Base-by-base conservation (phyloP, 2,888 invertebrate species). In the Panorpa germanica region DNA sequence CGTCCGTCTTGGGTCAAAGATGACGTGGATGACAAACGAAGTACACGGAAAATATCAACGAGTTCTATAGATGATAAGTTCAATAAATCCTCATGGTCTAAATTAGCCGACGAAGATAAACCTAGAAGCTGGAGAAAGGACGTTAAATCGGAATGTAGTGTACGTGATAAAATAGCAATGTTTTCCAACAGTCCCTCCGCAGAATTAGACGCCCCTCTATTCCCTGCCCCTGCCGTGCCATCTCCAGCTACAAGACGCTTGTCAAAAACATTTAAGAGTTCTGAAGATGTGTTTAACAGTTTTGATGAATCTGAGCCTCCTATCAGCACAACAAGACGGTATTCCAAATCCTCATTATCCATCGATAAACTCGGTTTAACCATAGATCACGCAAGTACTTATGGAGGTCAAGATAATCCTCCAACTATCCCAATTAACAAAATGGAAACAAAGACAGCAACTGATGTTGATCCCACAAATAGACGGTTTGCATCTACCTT, bases 81-180 rank as follows among this genome's bases (percentile, higher is more conserved):
- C n/a, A n/a, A n/a, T n/a, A n/a, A n/a, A n/a, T n/a, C n/a, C n/a
- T n/a, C n/a, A n/a, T n/a, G n/a, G n/a, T n/a, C n/a, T n/a, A n/a
- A n/a, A n/a, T n/a, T n/a, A n/a, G n/a, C n/a, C n/a, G n/a, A n/a
- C n/a, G n/a, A n/a, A n/a, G n/a, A n/a, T n/a, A n/a, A n/a, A n/a
- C n/a, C n/a, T n/a, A n/a, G n/a, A n/a, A n/a, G 54, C 33, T 54
- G 74, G 61, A 60, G 68, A 34, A 74, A 76, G 51, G 77, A 80
- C 53, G 76, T 78, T 40, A 70, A 73, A 45, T 78, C 78, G 38
- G 76, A 76, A 52, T 70, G 70, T 39, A 81, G 80, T 44, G 81
- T 83, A 32, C 70, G 74, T 44, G 82, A 82, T 47, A 82, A 82
- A 57, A 83, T 83, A 43, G 82, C 82, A 34, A 78, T 82, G 75